These are phyloP conservation scores for Pararge aegeria DNA, from an alignment of 1,140 invertebrate genomes.

Conservation along the genomic window DNA sequence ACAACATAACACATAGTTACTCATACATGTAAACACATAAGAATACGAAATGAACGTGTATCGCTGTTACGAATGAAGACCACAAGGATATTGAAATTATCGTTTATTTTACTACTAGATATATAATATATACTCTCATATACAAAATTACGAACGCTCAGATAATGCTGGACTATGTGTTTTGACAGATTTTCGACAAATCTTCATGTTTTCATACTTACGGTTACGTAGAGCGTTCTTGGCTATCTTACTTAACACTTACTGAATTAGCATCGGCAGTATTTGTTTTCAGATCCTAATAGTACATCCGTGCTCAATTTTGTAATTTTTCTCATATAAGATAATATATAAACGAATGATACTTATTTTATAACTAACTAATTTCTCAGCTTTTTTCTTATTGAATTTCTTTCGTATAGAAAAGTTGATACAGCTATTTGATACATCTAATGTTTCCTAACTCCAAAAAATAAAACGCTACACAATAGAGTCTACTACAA, in stretches of 20 bases:
- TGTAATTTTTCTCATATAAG: constrained; percentile 51
- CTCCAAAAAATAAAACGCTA: constrained; percentile 74
- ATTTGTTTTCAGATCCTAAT: constrained; percentile 66
- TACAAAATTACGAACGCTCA: constrained; percentile 62
- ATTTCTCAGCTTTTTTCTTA: constrained; percentile 68
- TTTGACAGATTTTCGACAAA: constrained; percentile 21
- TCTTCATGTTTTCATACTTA: constrained; percentile 10
- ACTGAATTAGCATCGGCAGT: constrained; percentile 66
- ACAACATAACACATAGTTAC: constrained; percentile 48
- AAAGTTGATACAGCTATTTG: constrained; percentile 77
- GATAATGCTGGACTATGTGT: constrained; percentile 25
- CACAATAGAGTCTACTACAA: constrained; percentile 79
- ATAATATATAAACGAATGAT: constrained; percentile 63
- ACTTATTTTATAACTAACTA: constrained; percentile 75
- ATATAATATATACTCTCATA: constrained; percentile 39
- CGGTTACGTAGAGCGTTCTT: constrained; percentile 35
- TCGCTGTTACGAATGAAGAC: constrained; percentile 75
- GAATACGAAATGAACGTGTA: constrained; percentile 65
- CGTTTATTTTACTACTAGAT: constrained; percentile 50
- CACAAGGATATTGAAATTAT: constrained; percentile 76
- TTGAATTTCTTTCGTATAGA: constrained; percentile 67
- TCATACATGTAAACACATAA: constrained; percentile 50
- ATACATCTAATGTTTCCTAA: constrained; percentile 75
- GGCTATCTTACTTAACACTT: constrained; percentile 54
- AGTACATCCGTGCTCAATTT: constrained; percentile 75